Conservation (phyloP, 1,140 invertebrate species). For the Drosophila tani region DNA sequence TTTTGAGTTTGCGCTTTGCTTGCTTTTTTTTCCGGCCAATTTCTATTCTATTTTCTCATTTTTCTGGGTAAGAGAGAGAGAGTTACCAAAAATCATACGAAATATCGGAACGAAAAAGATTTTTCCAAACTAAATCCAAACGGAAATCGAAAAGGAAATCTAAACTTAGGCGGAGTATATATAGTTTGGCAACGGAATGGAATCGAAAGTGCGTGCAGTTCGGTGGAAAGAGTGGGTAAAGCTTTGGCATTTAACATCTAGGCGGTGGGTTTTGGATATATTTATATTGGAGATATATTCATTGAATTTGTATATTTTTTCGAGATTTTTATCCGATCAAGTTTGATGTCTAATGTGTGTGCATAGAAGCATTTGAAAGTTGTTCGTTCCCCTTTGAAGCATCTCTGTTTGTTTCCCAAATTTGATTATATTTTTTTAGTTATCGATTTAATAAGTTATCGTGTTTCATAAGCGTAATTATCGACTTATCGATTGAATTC, state of each 20-base stretch:
- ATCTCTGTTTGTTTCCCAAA: constrained; percentile 4
- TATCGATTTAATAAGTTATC: constrained; percentile 19
- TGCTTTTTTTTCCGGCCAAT: constrained; percentile 50
- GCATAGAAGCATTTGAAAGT: constrained; percentile 6
- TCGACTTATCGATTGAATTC: constrained; percentile 23
- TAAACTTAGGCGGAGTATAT: constrained; percentile 25
- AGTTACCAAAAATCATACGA: constrained; percentile 39
- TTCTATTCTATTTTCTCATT: constrained; percentile 24
- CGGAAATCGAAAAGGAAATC: constrained; percentile 12
- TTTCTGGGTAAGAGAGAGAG: constrained; percentile 15
- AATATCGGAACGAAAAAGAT: constrained; percentile 13
- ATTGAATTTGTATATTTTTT: not conserved
- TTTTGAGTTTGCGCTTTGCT: constrained; percentile 38
- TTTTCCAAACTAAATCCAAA: constrained; percentile 12
- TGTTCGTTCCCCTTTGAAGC: not conserved
- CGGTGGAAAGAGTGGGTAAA: constrained; percentile 22
- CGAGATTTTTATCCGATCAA: constrained; percentile 9
- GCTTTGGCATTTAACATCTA: constrained; percentile 27
- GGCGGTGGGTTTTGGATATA: not conserved
- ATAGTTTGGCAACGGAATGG: constrained; percentile 33
- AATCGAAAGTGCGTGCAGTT: constrained; percentile 37
- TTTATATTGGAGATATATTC: constrained; percentile 18
- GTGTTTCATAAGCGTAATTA: constrained; percentile 20
- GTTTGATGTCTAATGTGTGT: constrained; percentile 15
- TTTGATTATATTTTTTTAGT: constrained; percentile 1